Evolutionary conservation across 1,140 invertebrate genomes (phyloP), one percentile per base, ranked within the genome.

Genomic region (Macrobrachium rosenbergii): DNA sequence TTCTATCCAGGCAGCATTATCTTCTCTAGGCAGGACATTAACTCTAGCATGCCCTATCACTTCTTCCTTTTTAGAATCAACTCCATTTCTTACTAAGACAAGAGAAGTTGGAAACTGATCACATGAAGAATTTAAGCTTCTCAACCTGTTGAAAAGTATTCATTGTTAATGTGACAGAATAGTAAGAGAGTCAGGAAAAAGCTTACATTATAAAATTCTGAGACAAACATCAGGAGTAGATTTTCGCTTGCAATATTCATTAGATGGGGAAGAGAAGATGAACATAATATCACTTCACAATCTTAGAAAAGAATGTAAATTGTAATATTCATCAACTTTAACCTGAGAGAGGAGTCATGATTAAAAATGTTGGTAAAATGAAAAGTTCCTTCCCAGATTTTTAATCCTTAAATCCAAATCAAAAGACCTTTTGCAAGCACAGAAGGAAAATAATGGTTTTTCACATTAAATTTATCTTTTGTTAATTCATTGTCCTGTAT

Each of bases 101-200:
- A 90, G 75, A 19, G 69, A 88, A 8, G 88, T 90, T 16, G 89
- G 89, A 19, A 89, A 87, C n/a, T 82, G 52, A n/a, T 90, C 89
- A 75, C 88, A 75, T 12, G 89, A 90, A 37, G 82, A 63, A n/a
- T 58, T 78, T 3, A 90, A 80, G 43, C 82, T 82, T 76, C 89
- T 79, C 52, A 88, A 45, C 75, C 89, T 88, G 75, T 67, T 67
- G 45, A 59, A 87, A 45, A 60, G 62, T 28, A 63, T 19, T 63
- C 5, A 85, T 0, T 23, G 43, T 85, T 81, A 16, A 21, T 28
- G 16, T 21, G 37, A 64, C 28, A 62, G 14, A 81, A 81, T 28
- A 62, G 11, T 63, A 37, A 23, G 45, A 5, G 37, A 19, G 21
- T 16, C 23, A 45, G 14, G 52, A 16, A 14, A 10, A 52, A 59